These are phyloP conservation scores for Sebastes matsubarae DNA, from an alignment of 2,797 vertebrate species.

Conservation along the genomic window DNA sequence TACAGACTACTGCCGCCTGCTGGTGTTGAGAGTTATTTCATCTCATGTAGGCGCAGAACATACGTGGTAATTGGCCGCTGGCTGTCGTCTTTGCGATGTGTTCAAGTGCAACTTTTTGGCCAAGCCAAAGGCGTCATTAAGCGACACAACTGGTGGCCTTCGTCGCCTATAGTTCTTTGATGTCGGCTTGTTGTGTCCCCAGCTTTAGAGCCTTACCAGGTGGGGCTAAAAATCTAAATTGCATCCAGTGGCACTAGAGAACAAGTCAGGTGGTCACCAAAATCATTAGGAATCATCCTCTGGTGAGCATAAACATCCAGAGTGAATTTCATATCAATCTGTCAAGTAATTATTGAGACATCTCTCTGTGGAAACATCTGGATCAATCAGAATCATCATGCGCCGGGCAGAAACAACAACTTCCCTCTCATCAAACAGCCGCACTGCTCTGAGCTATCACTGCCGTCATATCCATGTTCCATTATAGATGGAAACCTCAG, in stretches of 20 bases:
- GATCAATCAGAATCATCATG: slow-evolving; percentile 10
- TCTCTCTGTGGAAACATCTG: background rate
- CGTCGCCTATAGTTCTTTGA: no score
- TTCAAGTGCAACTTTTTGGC: no score
- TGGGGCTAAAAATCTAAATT: background rate
- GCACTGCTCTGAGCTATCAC: background rate
- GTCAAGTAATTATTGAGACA: background rate
- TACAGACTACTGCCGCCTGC: no score
- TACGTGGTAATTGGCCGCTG: no score
- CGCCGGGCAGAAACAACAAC: slow-evolving; percentile 21
- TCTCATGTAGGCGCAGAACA: no score
- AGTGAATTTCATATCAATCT: background rate
- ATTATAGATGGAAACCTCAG: slow-evolving; percentile 49
- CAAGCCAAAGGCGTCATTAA: no score
- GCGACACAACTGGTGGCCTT: no score
- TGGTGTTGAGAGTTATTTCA: no score
- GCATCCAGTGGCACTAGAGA: no score
- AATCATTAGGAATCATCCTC: background rate
- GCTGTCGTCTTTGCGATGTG: no score
- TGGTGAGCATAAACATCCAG: background rate
- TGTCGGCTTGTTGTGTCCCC: no score
- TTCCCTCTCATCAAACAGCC: slow-evolving; percentile 23
- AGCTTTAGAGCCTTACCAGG: background rate
- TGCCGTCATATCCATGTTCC: slow-evolving; percentile 25
- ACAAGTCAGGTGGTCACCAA: background rate